These are phyloP conservation scores for Trachemys scripta DNA, from an alignment of 2,113 vertebrate genomes.

Conservation along the genomic window DNA sequence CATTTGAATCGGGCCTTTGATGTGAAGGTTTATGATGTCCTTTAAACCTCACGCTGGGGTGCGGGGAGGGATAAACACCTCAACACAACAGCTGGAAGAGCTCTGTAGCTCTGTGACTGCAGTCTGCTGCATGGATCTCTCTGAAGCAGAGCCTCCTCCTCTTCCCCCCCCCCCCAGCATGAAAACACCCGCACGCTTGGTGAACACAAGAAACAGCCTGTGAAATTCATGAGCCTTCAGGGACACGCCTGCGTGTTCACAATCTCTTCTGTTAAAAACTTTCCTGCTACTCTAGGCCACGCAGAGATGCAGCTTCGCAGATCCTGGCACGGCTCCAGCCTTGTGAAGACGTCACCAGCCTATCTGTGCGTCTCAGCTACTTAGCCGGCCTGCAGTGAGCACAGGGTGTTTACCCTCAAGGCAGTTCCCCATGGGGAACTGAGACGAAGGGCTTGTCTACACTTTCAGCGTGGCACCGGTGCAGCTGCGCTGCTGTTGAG, in stretches of 20 bases:
- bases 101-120: background rate
- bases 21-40: background rate
- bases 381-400: background rate
- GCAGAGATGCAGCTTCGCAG: background rate
- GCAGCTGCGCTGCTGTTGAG: background rate
- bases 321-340: background rate
- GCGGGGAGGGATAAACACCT: background rate
- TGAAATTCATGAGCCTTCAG: accelerated
- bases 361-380: background rate
- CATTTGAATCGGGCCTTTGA: accelerated
- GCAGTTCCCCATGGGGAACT: background rate
- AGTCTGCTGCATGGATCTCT: background rate
- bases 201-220: accelerated
- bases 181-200: accelerated
- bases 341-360: background rate
- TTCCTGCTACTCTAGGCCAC: accelerated
- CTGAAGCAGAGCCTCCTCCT: background rate
- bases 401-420: background rate
- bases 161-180: no score
- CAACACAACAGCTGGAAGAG: no score
- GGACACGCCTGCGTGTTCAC: accelerated
- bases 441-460: background rate
- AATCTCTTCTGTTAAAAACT: accelerated
- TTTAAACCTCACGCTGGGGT: accelerated
- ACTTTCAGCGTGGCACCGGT: accelerated